Percentiles rank a stretch among this genome's conserved stretches.
phyloP scores from a whole-genome alignment of 2,797 vertebrate genomes.

The Lates japonicus region DNA sequence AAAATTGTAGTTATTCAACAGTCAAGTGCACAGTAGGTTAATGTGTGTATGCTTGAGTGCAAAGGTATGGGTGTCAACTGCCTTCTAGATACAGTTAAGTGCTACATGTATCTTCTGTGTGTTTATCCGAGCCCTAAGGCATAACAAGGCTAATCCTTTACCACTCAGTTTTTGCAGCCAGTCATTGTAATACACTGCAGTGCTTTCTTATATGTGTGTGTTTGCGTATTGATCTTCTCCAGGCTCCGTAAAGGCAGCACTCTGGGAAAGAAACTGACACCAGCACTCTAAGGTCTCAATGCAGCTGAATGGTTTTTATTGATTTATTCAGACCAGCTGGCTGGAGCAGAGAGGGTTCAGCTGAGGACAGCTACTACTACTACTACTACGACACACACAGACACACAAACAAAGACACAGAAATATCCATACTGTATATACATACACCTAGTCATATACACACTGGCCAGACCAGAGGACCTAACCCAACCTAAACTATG shows the following conservation, averaged over 20 bases:
- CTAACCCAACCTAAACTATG: not conserved
- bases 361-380: constrained; percentile 49
- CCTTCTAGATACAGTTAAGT: constrained; percentile 14
- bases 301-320: constrained; percentile 67
- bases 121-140: not conserved
- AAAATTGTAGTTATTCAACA: constrained; percentile 17
- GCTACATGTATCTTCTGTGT: constrained; percentile 10
- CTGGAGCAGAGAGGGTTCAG: constrained; percentile 49
- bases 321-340: constrained; percentile 67
- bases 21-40: constrained; percentile 8
- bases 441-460: not conserved
- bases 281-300: constrained; percentile 58
- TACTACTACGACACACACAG: constrained; percentile 27
- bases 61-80: constrained; percentile 4
- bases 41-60: constrained; percentile 1
- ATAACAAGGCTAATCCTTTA: constrained; percentile 25
- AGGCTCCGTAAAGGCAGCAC: constrained; percentile 50
- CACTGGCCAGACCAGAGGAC: not conserved
- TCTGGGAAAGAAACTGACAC: constrained; percentile 66
- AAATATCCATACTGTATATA: constrained; percentile 3
- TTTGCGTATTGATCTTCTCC: constrained; percentile 44
- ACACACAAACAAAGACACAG: not conserved
- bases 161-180: constrained; percentile 32
- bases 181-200: not conserved
- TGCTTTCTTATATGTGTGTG: not conserved